Percentiles rank a stretch among this genome's conserved stretches.
These are phyloP conservation scores for Chiroxiphia lanceolata DNA, from an alignment of 2,797 vertebrate genomes.

Conservation along the genomic window DNA sequence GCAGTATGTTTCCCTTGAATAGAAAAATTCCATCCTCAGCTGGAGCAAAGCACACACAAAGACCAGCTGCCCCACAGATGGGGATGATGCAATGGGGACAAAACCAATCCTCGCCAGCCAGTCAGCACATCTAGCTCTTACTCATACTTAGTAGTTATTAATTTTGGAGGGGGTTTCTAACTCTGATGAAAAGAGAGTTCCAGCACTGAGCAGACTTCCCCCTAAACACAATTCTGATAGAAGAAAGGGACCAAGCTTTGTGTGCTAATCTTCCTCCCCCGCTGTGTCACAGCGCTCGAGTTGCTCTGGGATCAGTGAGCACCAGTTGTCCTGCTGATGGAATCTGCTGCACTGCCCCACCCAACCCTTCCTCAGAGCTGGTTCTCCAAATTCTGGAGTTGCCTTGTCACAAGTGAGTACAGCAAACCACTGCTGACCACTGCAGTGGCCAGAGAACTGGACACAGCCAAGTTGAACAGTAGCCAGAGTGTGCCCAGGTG, in stretches of 20 bases:
- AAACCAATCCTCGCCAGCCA: neutral
- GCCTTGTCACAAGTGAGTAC: neutral
- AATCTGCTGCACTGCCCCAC: accelerated
- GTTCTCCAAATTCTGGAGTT: neutral
- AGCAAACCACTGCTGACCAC: neutral
- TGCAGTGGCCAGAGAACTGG: neutral
- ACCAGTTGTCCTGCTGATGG: accelerated
- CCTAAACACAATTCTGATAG: neutral
- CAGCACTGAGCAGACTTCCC: neutral
- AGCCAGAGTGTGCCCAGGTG: too few relatives aligned
- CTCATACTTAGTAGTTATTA: neutral
- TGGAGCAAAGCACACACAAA: neutral
- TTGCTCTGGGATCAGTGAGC: neutral
- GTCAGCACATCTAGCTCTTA: neutral
- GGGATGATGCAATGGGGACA: too few relatives aligned
- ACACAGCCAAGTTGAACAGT: neutral
- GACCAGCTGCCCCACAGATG: neutral
- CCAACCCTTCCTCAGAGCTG: neutral
- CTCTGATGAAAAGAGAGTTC: neutral
- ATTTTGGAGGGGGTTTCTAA: neutral
- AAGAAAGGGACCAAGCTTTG: neutral
- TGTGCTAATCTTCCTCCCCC: neutral
- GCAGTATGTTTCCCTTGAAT: neutral
- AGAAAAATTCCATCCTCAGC: neutral
- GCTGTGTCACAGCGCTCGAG: accelerated